Evolutionary conservation across 2,113 vertebrate genomes (phyloP), one percentile per base, ranked within the genome.

Genomic region (Chaetodon trifascialis): DNA sequence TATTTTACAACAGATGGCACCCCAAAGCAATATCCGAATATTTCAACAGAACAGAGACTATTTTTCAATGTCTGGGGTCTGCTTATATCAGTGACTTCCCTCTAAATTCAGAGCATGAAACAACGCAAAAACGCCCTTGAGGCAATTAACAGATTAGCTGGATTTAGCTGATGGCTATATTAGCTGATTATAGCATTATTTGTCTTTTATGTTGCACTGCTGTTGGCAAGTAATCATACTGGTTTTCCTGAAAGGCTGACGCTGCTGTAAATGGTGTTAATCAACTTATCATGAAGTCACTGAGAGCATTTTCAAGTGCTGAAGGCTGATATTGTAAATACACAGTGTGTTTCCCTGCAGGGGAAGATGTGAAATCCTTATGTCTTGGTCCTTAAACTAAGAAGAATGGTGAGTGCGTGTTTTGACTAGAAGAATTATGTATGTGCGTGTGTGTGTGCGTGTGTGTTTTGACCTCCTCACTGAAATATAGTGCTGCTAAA

Each of bases 401-500:
- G 52, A 77, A 52, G 46, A 9, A 44, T 55, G 73, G 34, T 69
- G 55, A 88, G 69, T 78, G n/a, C 52, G 63, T 63, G 74, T 46
- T 73, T 30, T 34, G 44, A 38, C 38, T 30, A 62, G 36, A 60
- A 52, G 34, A 64, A 63, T 12, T 49, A 25, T 67, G 59, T 73
- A 34, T 63, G 62, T 76, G 46, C 7, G 42, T 36, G 52, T 59
- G 40, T 49, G 40, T 11, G 67, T 46, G 36, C 0, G 70, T 51
- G 60, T 44, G 54, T 56, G 68, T 69, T 38, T 21, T 30, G 73
- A 77, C n/a, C 47, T 7, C 21, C 23, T 76, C 55, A 84, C 80
- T 84, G 77, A 84, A 84, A 54, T 83, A 65, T 87, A 87, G 80
- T 81, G 88, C 90, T 93, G 88, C 89, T 92, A 89, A 88, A 87